Conservation (phyloP, 1,140 invertebrate genomes). For the Heterodera schachtii region DNA sequence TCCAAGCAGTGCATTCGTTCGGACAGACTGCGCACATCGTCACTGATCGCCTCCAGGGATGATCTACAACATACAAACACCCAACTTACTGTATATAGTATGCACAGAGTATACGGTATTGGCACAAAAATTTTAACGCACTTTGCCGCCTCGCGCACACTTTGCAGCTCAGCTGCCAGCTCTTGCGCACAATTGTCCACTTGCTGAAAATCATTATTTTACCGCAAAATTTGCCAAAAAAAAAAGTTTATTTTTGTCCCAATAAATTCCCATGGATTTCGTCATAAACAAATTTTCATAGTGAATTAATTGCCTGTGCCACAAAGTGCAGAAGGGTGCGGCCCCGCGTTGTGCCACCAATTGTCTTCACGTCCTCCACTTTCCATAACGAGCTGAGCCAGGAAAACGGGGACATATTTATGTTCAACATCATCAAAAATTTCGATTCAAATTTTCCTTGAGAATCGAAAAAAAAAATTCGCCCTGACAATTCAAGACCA, state of each 20-base stretch:
- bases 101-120: background rate
- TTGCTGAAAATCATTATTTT: conserved; percentile 4
- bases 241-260: too few species aligned
- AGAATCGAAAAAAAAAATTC: too few species aligned
- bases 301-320: conserved; percentile 41
- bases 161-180: conserved; percentile 10
- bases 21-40: conserved; percentile 18
- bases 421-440: too few species aligned
- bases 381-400: conserved; percentile 54
- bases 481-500: too few species aligned
- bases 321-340: conserved; percentile 51
- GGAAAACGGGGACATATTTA: conserved; percentile 23
- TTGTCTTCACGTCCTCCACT: conserved; percentile 49
- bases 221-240: too few species aligned
- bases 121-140: background rate
- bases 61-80: background rate
- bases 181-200: conserved; percentile 20
- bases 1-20: conserved; percentile 17
- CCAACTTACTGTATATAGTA: background rate
- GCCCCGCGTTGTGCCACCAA: conserved; percentile 13
- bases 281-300: too few species aligned
- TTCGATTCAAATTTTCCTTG: too few species aligned
- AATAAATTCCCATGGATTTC: too few species aligned
- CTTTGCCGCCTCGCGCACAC: conserved; percentile 24
- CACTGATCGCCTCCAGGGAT: conserved; percentile 16